Evolutionary conservation across 2,888 invertebrate species (phyloP).

Genomic region (Thysanoteuthis rhombus): DNA sequence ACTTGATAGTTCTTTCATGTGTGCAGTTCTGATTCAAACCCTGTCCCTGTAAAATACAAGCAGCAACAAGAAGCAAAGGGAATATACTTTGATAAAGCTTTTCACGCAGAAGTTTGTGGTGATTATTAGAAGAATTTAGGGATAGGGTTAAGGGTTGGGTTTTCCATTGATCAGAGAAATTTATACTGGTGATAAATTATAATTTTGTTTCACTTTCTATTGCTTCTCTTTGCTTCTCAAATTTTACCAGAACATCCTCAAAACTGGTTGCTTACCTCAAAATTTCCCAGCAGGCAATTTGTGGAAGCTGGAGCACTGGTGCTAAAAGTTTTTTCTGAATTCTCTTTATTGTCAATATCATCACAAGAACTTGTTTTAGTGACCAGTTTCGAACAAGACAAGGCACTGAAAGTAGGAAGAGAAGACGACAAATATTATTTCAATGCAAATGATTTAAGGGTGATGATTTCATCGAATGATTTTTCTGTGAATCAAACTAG

Average conservation of each 20-base stretch:
- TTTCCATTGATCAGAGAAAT: too few species aligned
- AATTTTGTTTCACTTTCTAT: too few species aligned
- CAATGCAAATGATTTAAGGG: neutral
- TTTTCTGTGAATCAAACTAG: too few species aligned
- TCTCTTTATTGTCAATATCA: slow-evolving; percentile 52
- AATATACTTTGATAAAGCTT: too few species aligned
- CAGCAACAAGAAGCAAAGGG: too few species aligned
- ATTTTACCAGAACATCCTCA: neutral
- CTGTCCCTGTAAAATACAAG: too few species aligned
- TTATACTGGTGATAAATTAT: too few species aligned
- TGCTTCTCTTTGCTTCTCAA: too few species aligned
- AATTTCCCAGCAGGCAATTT: slow-evolving; percentile 77
- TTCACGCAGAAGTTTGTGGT: too few species aligned
- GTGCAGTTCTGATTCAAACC: neutral
- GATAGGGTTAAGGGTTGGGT: too few species aligned
- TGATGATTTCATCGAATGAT: too few species aligned
- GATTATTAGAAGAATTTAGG: too few species aligned
- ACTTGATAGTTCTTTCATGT: neutral
- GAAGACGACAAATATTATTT: neutral
- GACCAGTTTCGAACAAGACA: slow-evolving; percentile 65
- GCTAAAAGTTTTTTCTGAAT: slow-evolving; percentile 57
- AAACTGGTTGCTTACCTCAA: slow-evolving; percentile 73
- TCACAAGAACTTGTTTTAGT: slow-evolving; percentile 50
- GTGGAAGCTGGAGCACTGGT: slow-evolving; percentile 69
- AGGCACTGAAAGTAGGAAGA: slow-evolving; percentile 63